Base-by-base conservation (phyloP, 2,888 invertebrate species). In the Oxycera nigricornis region DNA sequence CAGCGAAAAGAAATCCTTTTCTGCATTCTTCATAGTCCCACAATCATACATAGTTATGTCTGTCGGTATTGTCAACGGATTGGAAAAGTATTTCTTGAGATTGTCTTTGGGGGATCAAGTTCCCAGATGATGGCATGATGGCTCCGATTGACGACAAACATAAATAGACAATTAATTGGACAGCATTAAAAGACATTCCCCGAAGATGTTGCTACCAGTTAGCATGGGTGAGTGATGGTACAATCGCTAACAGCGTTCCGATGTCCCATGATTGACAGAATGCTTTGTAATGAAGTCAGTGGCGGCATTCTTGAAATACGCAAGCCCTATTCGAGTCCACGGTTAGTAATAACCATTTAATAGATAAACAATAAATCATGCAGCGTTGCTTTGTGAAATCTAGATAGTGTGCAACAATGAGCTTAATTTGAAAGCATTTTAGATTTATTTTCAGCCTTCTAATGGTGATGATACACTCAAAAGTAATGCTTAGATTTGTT, bases 251-350 rank as follows among this genome's bases (percentile, higher is more conserved):
- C 68, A 68, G 30, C 68, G 52, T 50, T 68, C 68, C 68, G 17
- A 68, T 50, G 52, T 68, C 17, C 1, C 50, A 50, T 68, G 68
- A 68, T 70, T 55, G 52, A 70, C 70, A 70, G 55, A 70, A 70
- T 31, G 26, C n/a, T n/a, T 70, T 70, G 52, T 70, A 55, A 70
- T 70, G 70, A 52, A 52, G 52, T 70, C 3, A 35, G 24, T 30
- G 28, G 52, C 70, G 55, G 55, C 55, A 52, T 70, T 35, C 22
- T 70, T 52, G 55, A 52, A 52, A 55, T 70, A 39, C 46, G 11
- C 6, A 35, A 35, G n/a, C n/a, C n/a, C n/a, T n/a, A n/a, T n/a
- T n/a, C n/a, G n/a, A n/a, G n/a, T n/a, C n/a, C n/a, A n/a, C n/a
- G n/a, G n/a, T n/a, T n/a, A n/a, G n/a, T n/a, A n/a, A n/a, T n/a